Evolutionary conservation across 2,113 vertebrate genomes (phyloP).

Genomic region (Xerus inauris): DNA sequence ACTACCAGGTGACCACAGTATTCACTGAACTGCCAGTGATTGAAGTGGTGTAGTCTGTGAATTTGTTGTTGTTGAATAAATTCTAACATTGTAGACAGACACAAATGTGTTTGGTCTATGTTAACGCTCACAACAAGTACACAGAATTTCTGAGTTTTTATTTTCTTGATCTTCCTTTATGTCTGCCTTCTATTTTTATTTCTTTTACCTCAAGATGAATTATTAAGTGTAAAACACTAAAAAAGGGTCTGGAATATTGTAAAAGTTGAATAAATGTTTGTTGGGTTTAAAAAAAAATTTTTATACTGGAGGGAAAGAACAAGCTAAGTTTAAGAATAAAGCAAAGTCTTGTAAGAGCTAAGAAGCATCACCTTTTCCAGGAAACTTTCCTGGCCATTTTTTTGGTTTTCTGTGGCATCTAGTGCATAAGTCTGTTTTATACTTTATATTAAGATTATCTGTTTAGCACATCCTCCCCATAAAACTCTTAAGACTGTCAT

Average conservation of each 20-base stretch:
- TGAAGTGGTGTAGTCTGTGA: too few relatives aligned
- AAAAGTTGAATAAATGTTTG: slow-evolving; percentile 16
- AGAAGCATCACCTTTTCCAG: neutral
- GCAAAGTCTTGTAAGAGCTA: slow-evolving; percentile 4
- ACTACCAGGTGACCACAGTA: too few relatives aligned
- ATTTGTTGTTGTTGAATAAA: too few relatives aligned
- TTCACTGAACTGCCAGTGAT: too few relatives aligned
- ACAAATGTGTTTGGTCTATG: too few relatives aligned
- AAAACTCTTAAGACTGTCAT: slow-evolving; percentile 18
- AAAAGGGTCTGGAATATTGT: neutral
- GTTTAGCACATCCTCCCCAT: neutral
- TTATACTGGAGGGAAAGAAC: neutral
- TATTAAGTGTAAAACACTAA: neutral
- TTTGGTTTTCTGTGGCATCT: neutral
- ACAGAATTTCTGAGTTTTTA: too few relatives aligned
- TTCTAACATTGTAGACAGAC: too few relatives aligned
- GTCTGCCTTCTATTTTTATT: too few relatives aligned
- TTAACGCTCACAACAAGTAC: too few relatives aligned
- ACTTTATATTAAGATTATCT: slow-evolving; percentile 9
- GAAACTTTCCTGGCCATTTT: neutral
- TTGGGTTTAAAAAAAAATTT: neutral
- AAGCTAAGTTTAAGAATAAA: slow-evolving; percentile 34
- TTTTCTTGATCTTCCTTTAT: too few relatives aligned
- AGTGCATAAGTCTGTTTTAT: neutral
- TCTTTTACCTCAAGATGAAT: neutral